A percentile compares a stretch with the other conserved stretches of the same genome.
Evolutionary conservation across 2,888 invertebrate species (phyloP).

Genomic region (Xylocampa areola): DNA sequence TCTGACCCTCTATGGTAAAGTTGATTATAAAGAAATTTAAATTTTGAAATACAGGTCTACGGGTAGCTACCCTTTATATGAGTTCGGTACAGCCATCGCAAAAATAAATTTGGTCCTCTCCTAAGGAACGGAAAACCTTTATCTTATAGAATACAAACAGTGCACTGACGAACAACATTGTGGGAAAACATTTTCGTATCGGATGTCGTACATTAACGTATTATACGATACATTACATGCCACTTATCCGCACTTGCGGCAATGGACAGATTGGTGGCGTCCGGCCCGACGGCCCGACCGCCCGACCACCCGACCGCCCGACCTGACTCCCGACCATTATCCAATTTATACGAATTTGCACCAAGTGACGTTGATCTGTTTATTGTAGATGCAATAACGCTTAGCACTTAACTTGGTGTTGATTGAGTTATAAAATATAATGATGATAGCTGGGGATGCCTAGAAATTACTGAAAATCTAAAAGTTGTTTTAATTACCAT

Average conservation of each 20-base stretch:
- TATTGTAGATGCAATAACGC: constrained; percentile 51
- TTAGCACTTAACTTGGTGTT: constrained; percentile 39
- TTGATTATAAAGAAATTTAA: no score
- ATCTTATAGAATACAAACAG: constrained; percentile 31
- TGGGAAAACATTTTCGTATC: constrained; percentile 68
- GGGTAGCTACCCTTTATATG: no score
- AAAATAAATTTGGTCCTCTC: no score
- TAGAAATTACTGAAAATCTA: no score
- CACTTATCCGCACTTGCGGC: constrained; percentile 75
- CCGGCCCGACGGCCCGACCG: constrained; percentile 73
- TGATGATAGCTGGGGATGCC: no score
- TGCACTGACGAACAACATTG: constrained; percentile 54
- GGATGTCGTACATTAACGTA: constrained; percentile 75
- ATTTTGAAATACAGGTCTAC: no score
- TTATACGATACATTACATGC: constrained; percentile 77
- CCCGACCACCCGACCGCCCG: constrained; percentile 57
- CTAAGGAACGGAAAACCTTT: constrained; percentile 11
- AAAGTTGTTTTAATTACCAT: no score
- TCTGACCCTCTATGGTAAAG: no score
- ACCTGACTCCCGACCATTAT: constrained; percentile 70
- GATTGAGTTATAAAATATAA: constrained; percentile 49
- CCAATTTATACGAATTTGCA: constrained; percentile 73
- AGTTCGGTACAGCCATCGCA: no score
- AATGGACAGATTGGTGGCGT: constrained; percentile 81
- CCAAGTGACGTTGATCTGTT: constrained; percentile 53